These are phyloP conservation scores for Drosophila macrospina DNA, from an alignment of 2,888 invertebrate genomes.

Conservation along the genomic window DNA sequence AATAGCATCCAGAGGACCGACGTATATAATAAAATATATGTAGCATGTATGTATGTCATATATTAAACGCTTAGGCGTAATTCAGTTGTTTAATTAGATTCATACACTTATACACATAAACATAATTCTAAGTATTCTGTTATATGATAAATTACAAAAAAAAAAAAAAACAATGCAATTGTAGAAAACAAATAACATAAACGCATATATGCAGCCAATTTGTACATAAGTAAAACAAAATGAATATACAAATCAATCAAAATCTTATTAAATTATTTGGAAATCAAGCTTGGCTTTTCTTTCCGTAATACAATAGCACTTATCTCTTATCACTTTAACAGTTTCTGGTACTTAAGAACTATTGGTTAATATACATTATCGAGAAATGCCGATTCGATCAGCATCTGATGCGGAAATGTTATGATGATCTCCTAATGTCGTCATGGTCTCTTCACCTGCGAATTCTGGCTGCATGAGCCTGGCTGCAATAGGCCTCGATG, in stretches of 20 bases:
- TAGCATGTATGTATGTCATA: conserved; percentile 21
- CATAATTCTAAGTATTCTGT: conserved; percentile 70
- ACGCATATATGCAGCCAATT: conserved; percentile 69
- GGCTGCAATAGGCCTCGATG: conserved; percentile 60
- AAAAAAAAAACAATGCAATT: conserved; percentile 72
- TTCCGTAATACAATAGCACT: conserved; percentile 20
- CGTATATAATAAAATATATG: conserved; percentile 16
- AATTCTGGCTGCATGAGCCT: conserved; percentile 35
- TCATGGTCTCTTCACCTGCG: conserved; percentile 17
- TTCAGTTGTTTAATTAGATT: conserved; percentile 66
- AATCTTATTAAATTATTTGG: conserved; percentile 71
- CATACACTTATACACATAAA: conserved; percentile 51
- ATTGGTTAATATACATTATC: conserved; percentile 16
- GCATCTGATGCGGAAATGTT: not conserved
- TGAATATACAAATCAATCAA: conserved; percentile 58
- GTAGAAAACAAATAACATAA: conserved; percentile 58
- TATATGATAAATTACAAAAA: conserved; percentile 55
- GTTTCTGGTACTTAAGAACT: conserved; percentile 19
- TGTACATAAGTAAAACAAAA: conserved; percentile 63
- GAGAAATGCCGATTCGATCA: conserved; percentile 12
- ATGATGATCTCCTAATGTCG: not conserved
- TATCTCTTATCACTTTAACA: conserved; percentile 26
- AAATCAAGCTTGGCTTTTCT: conserved; percentile 61
- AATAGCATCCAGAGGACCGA: conserved; percentile 33
- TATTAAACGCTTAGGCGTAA: conserved; percentile 33